Percentiles rank a stretch among this genome's conserved stretches.
phyloP scores from a whole-genome alignment of 2,113 vertebrate genomes.

The Ancistrus triradiatus region DNA sequence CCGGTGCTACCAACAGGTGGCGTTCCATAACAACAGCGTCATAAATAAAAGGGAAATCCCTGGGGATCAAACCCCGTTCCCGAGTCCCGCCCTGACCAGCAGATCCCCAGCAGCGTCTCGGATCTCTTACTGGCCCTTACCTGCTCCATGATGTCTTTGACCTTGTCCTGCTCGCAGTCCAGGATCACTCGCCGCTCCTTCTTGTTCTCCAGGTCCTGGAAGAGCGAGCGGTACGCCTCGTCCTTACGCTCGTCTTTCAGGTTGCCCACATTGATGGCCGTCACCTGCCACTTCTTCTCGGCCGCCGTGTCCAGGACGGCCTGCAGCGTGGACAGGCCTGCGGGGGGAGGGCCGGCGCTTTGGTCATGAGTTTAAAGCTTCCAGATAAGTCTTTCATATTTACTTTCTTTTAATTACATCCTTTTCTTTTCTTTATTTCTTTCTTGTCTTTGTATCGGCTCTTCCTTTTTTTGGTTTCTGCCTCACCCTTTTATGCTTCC shows the following conservation, averaged over 20 bases:
- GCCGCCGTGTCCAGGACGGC: constrained; percentile 92
- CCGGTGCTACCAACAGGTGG: too few species aligned
- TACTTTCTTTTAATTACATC: too few species aligned
- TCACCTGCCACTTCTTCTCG: constrained; percentile 95
- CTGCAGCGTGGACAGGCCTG: constrained; percentile 90
- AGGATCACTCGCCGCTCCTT: constrained; percentile 91
- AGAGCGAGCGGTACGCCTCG: constrained; percentile 91
- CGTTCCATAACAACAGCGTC: too few species aligned
- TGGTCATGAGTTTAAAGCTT: too few species aligned
- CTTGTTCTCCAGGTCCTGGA: constrained; percentile 92
- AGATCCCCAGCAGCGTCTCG: background rate
- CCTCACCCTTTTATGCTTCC: too few species aligned
- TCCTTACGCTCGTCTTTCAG: constrained; percentile 97
- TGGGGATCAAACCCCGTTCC: too few species aligned
- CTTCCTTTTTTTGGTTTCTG: too few species aligned
- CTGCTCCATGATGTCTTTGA: constrained; percentile 97
- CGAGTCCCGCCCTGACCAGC: too few species aligned
- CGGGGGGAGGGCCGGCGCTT: constrained; percentile 31
- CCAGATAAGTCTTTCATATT: too few species aligned
- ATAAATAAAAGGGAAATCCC: too few species aligned
- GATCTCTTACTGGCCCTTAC: constrained; percentile 57
- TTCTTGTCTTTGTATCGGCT: too few species aligned
- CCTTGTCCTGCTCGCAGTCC: constrained; percentile 95
- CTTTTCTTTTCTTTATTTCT: too few species aligned
- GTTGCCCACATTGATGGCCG: constrained; percentile 95